Base-by-base conservation (phyloP, 2,888 invertebrate species). In the Malachius bipustulatus region DNA sequence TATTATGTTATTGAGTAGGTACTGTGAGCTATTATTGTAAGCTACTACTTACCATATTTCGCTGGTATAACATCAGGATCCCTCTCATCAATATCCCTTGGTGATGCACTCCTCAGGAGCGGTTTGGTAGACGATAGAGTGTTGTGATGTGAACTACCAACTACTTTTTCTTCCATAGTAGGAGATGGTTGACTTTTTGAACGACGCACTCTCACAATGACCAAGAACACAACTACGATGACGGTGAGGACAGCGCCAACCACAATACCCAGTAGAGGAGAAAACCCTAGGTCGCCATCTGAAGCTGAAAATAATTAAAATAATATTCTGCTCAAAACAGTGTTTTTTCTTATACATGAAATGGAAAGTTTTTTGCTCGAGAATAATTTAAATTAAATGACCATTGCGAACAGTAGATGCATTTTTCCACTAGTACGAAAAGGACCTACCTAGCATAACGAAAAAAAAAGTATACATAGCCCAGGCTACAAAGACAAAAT, bases 21-120 rank as follows among this genome's bases (percentile, higher is more conserved):
- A n/a, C n/a, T n/a, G n/a, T n/a, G n/a, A n/a, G n/a, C n/a, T n/a
- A n/a, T n/a, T n/a, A n/a, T n/a, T n/a, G n/a, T n/a, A n/a, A n/a
- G n/a, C n/a, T n/a, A n/a, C n/a, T 26, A 41, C 63, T 65, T 64
- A 78, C 79, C 78, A 50, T 75, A 78, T 67, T 79, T 78, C 42
- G 77, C 77, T 43, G 80, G 80, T 57, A 81, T 80, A 40, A 80
- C 73, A 60, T 81, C 80, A 11, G 80, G 80, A 63, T 81, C 80
- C 48, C 70, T 68, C 51, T 75, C 75, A 48, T 74, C 71, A 8
- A 52, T 46, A 32, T 65, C 65, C 40, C 62, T 54, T 27, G 60
- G 60, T 10, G 61, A 60, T 13, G 55, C 50, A 37, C 61, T 62
- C 30, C 62, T 46, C 28, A 62, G 44, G 15, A 63, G 49, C 3